Conservation (phyloP, 2,888 invertebrate species). For the Meta bourneti region DNA sequence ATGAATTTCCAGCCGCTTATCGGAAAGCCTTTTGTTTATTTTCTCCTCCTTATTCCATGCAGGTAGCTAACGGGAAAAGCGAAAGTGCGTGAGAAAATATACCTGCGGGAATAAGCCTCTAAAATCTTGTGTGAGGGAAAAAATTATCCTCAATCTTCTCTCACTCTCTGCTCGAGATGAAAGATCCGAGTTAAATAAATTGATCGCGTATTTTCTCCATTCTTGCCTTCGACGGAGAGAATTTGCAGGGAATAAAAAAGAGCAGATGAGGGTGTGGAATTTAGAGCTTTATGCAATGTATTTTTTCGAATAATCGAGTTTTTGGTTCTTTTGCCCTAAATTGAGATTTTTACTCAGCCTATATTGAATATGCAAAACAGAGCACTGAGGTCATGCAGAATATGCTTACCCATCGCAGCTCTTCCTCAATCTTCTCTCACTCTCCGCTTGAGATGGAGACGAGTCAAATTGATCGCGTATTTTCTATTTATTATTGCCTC, state of each 20-base stretch:
- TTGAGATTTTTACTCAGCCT: too few relatives aligned
- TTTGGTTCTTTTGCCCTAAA: not conserved
- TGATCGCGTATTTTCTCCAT: slow-evolving; percentile 9
- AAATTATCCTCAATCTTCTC: slow-evolving; percentile 1
- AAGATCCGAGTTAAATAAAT: slow-evolving; percentile 34
- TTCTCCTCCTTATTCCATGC: not conserved
- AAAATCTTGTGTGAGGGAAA: not conserved
- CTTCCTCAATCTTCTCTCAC: not conserved
- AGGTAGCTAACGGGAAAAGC: not conserved
- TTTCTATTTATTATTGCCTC: not conserved
- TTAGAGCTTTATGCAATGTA: not conserved
- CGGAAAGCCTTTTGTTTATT: not conserved
- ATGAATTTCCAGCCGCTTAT: not conserved
- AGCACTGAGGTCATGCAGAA: too few relatives aligned
- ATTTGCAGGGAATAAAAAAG: not conserved
- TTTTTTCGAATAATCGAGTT: not conserved
- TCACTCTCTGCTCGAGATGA: not conserved
- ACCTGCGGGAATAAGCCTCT: not conserved
- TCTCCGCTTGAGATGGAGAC: not conserved
- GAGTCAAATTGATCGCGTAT: slow-evolving; percentile 30
- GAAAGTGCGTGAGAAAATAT: not conserved
- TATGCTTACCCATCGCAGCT: too few relatives aligned
- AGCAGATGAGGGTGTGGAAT: not conserved
- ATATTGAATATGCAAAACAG: too few relatives aligned
- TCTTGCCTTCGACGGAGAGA: not conserved